phyloP scores from a whole-genome alignment of 2,113 vertebrate genomes.

The Stictonetta naevosa region DNA sequence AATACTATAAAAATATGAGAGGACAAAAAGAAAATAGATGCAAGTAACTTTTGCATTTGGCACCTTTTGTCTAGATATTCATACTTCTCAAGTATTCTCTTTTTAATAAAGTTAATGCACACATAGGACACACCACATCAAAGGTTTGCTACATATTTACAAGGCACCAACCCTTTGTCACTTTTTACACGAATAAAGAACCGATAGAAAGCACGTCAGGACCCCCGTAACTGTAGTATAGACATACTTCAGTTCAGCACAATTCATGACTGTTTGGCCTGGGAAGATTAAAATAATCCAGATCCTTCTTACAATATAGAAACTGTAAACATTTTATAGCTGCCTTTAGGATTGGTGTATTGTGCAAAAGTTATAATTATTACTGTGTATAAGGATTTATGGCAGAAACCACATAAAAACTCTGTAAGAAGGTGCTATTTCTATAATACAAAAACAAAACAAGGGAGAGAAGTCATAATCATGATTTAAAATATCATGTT shows the following conservation, averaged over 20 bases:
- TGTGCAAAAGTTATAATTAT: slow-evolving; percentile 94
- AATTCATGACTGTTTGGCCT: slow-evolving; percentile 79
- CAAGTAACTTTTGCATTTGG: slow-evolving; percentile 83
- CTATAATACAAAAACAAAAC: slow-evolving; percentile 79
- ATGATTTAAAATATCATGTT: slow-evolving; percentile 73
- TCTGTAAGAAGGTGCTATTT: slow-evolving; percentile 84
- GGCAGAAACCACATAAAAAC: slow-evolving; percentile 83
- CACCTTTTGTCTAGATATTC: slow-evolving; percentile 81
- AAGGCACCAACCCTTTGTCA: slow-evolving; percentile 86
- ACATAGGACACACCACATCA: slow-evolving; percentile 80
- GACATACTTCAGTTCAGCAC: slow-evolving; percentile 81
- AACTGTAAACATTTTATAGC: slow-evolving; percentile 93
- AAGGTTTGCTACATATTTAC: slow-evolving; percentile 86
- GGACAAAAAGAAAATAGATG: slow-evolving; percentile 79
- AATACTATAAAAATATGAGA: slow-evolving; percentile 79
- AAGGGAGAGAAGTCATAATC: slow-evolving; percentile 67
- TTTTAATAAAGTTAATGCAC: slow-evolving; percentile 84
- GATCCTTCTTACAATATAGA: slow-evolving; percentile 82
- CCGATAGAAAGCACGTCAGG: slow-evolving; percentile 75
- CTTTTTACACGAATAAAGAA: slow-evolving; percentile 77
- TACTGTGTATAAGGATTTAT: slow-evolving; percentile 82
- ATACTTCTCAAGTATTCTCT: slow-evolving; percentile 82
- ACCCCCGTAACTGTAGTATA: slow-evolving; percentile 73
- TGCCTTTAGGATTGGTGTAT: slow-evolving; percentile 92
- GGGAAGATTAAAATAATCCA: slow-evolving; percentile 82